Evolutionary conservation across 2,797 vertebrate species (phyloP).

Genomic region (Acipenser ruthenus): DNA sequence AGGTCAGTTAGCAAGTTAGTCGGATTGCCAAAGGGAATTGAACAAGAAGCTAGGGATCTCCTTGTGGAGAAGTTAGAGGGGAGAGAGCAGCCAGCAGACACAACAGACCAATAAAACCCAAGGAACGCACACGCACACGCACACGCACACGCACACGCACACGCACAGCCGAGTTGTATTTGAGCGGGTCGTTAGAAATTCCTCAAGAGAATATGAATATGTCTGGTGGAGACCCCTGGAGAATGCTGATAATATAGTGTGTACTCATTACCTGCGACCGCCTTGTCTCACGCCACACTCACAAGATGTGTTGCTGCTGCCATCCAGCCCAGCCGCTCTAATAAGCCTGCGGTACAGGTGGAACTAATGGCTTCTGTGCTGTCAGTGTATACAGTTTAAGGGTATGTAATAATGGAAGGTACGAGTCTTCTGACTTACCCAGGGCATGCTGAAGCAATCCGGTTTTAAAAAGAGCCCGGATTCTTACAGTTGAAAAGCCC

Average conservation of each 20-base stretch:
- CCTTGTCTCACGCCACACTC: background rate
- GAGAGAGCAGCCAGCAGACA: too few relatives aligned
- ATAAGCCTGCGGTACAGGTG: background rate
- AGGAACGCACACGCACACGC: background rate
- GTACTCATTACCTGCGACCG: slow-evolving; percentile 1
- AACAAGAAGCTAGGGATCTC: too few relatives aligned
- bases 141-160: background rate
- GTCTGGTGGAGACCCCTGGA: background rate
- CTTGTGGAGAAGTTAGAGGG: too few relatives aligned
- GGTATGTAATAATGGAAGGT: too few relatives aligned
- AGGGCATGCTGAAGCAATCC: too few relatives aligned
- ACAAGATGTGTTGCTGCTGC: background rate
- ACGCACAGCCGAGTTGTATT: background rate
- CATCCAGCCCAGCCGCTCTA: background rate
- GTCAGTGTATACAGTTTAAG: too few relatives aligned
- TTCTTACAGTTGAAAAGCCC: too few relatives aligned
- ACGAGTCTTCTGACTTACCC: too few relatives aligned
- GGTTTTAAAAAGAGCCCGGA: too few relatives aligned
- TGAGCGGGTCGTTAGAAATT: background rate
- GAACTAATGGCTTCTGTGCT: background rate
- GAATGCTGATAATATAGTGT: background rate
- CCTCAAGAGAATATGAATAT: slow-evolving; percentile 9
- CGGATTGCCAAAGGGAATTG: too few relatives aligned
- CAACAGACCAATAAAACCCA: too few relatives aligned
- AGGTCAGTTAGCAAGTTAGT: too few relatives aligned